These are phyloP conservation scores for Erebia palarica DNA, from an alignment of 2,888 invertebrate species.

Conservation along the genomic window DNA sequence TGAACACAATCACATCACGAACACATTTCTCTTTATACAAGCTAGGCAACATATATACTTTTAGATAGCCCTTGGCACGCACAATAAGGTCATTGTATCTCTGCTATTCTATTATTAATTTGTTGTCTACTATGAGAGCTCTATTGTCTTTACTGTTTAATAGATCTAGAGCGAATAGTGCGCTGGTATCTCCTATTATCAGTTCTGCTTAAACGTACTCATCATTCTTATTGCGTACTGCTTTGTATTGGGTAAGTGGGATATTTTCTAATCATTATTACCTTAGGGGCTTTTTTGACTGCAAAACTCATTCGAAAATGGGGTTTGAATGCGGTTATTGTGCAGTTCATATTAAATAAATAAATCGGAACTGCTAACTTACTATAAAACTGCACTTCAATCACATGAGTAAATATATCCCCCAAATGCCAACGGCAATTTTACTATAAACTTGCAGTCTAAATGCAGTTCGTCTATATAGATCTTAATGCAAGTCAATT, in stretches of 20 bases:
- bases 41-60: constrained; percentile 18
- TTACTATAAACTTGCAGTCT: no score
- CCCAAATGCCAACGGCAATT: no score
- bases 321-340: no score
- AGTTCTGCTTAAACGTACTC: background rate
- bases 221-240: background rate
- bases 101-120: constrained; percentile 25
- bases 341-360: no score
- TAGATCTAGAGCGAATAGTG: background rate
- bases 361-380: no score
- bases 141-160: constrained; percentile 12
- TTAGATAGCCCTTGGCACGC: constrained; percentile 26
- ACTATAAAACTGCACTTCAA: no score
- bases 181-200: background rate
- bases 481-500: no score
- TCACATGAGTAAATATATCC: no score
- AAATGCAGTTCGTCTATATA: no score
- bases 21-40: constrained; percentile 14
- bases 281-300: no score
- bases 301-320: no score
- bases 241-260: background rate
- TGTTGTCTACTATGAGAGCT: constrained; percentile 22
- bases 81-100: constrained; percentile 18
- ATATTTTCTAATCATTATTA: no score
- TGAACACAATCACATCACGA: constrained; percentile 17